Percentiles rank a stretch among this genome's conserved stretches.
Evolutionary conservation across 2,888 invertebrate genomes (phyloP).

Genomic region (Seira sanloemensis): DNA sequence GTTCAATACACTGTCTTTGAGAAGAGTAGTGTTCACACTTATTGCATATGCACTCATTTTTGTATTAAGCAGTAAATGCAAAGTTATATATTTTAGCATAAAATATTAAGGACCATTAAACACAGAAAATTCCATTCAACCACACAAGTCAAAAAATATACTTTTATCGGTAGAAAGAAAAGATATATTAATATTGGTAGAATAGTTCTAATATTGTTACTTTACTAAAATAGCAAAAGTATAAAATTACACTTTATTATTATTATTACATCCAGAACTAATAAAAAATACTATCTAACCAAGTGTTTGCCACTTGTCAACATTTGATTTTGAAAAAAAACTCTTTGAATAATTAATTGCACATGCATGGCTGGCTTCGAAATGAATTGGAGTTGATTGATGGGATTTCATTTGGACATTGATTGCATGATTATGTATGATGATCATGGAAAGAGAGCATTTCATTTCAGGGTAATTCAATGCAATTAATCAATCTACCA

Average conservation of each 20-base stretch:
- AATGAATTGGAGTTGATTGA: slow-evolving; percentile 42
- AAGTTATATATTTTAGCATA: background rate
- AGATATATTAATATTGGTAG: too few species aligned
- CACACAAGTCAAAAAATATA: too few species aligned
- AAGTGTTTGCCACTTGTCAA: slow-evolving; percentile 9
- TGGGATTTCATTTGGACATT: slow-evolving; percentile 45
- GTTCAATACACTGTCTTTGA: background rate
- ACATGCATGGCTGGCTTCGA: slow-evolving; percentile 38
- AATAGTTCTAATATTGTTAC: too few species aligned
- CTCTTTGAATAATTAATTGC: slow-evolving; percentile 56
- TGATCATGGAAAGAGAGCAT: too few species aligned
- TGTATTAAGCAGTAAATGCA: slow-evolving; percentile 1
- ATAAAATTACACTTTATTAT: too few species aligned
- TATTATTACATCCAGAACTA: background rate
- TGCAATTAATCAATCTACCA: slow-evolving; percentile 59
- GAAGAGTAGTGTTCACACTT: background rate
- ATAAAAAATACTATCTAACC: slow-evolving; percentile 8
- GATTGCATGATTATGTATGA: slow-evolving; percentile 15
- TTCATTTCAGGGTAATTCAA: too few species aligned
- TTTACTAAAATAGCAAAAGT: too few species aligned
- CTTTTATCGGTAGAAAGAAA: too few species aligned
- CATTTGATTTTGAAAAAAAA: slow-evolving; percentile 27
- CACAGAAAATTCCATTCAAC: too few species aligned
- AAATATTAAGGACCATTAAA: background rate
- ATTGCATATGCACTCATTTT: background rate